Base-by-base conservation (phyloP, 2,113 vertebrate genomes). In the Acanthisitta chloris region DNA sequence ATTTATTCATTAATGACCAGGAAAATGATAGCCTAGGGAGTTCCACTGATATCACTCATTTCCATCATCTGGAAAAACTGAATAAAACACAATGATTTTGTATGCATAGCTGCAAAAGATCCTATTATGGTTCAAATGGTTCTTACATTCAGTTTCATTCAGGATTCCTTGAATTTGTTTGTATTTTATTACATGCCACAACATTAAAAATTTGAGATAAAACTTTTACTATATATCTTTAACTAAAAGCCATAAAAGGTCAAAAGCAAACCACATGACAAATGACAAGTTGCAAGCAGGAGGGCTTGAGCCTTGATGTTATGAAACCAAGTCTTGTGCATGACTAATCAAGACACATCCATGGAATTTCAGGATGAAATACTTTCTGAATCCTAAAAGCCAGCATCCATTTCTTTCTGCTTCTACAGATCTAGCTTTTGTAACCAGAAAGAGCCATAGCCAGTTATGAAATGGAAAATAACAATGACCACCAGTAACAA, bases 261-360 rank as follows among this genome's bases (percentile, higher is more conserved):
- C 58, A 82, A 77, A 94, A 91, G 49, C 28, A 52, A 72, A 90
- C 66, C n/a, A 48, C 26, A 31, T 12, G 40, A 58, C 62, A 92
- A 90, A 40, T 24, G 67, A 54, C 46, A 93, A 70, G 17, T 14
- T 62, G n/a, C n/a, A 90, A 73, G 46, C 3, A 1, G 49, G 29
- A 94, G 11, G 29, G 52, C 57, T 91, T 61, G 17, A 96, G 62
- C 55, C 84, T 77, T 77, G 29, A 42, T 31, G 66, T 97, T 93
- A 96, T 1, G 10, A 94, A 96, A 95, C 38, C 23, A 26, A 26
- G 81, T 74, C 92, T 96, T 95, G 92, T 85, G 85, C 94, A 94
- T 94, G 87, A 96, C 54, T 97, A 92, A 96, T 90, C 96, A 91
- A 96, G 91, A 96, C 92, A 86, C 79, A 96, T 95, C 67, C 87